Evolutionary conservation across 2,888 invertebrate species (phyloP), one percentile per base, ranked within the genome.

Genomic region (Clostera curtula): DNA sequence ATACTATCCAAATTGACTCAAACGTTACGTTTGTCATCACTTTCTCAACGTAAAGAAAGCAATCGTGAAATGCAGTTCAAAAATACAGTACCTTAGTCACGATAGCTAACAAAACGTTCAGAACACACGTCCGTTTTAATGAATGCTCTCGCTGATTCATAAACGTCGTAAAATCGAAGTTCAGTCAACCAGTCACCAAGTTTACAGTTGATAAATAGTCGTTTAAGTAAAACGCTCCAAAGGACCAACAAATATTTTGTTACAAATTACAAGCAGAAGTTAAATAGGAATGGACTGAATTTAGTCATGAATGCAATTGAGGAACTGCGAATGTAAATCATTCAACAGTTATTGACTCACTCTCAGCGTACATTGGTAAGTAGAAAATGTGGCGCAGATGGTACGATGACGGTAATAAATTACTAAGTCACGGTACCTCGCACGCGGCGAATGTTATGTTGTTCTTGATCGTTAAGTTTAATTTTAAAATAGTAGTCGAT

Each of bases 121-220:
- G 54, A 51, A 56, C 45, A 51, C 48, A 49, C 49, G 43, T 38
- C 61, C 61, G 56, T 65, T 65, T 59, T 57, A 61, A 62, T 58
- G 60, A 67, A 66, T 56, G 57, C 60, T 57, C 49, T 58, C 56
- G 60, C 61, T 67, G 71, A 74, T 64, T 74, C 69, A 72, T 61
- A 57, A 53, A 45, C 56, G 55, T 67, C 62, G 58, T 68, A 63
- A 70, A 74, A 68, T 64, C 59, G 61, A 58, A 64, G 55, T 55
- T 58, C 62, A 62, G 56, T 65, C 58, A 55, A 48, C 58, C 52
- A 55, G 52, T 40, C 53, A 65, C 63, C 59, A 49, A 56, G 54
- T 56, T 61, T 53, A 46, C 44, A 54, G 52, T 27, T 47, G 51
- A 53, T 56, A 36, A 39, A 40, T 34, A 34, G 26, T 28, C 36